Evolutionary conservation across 2,888 invertebrate species (phyloP), one percentile per base, ranked within the genome.

Genomic region (Dolichopus griseipennis): DNA sequence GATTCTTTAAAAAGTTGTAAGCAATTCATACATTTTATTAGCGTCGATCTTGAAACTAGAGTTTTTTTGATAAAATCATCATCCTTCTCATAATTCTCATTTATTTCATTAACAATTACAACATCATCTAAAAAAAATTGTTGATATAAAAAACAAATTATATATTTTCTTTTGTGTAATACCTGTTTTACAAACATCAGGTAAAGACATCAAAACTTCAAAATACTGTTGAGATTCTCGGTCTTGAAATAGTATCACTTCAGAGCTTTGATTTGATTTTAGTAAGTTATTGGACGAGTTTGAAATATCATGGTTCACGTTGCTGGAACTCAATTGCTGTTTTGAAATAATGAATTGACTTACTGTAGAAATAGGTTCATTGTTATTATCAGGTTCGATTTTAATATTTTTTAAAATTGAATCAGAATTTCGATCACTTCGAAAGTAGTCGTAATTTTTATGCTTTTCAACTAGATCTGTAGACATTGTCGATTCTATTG

Each of bases 21-120:
- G 67, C 80, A 80, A 66, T 78, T 76, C 18, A 73, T 72, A 65
- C 81, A 81, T 69, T 78, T 76, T 0, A 77, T 71, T 64, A 75
- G 15, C 9, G 3, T 18, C 1, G 6, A 18, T 52, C 15, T 52
- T 52, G 52, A 18, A 18, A 12, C 37, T 12, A 18, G 18, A 12
- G 15, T 2, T 52, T 52, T 15, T 7, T 15, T 41, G 3, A 41
- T 6, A 12, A 41, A 41, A 6, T 41, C 5, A 12, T 1, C 3
- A 41, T 41, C 15, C 15, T 41, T 41, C 18, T 52, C 52, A 52
- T 52, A 12, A 52, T 52, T 52, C 18, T 52, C 41, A 12, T 41
- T 12, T 18, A 18, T 12, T 18, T 52, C 52, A 3, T 52, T 52
- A 12, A 18, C 15, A 18, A 52, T 52, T 20, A 18, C 61, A 21